Evolutionary conservation across 2,888 invertebrate species (phyloP).

Genomic region (Drosophila leonis): DNA sequence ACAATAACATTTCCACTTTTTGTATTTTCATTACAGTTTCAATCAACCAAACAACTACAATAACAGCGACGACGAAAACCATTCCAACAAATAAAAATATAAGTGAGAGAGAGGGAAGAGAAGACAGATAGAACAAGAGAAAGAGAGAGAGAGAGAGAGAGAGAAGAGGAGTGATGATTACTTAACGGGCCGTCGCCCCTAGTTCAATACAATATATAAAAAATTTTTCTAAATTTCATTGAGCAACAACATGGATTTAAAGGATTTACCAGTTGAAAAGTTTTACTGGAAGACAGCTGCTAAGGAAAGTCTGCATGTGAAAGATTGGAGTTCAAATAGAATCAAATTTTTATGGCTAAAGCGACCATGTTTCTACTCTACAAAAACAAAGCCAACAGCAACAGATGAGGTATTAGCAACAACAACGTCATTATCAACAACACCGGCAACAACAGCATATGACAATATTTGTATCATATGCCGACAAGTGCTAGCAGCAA

Average conservation of each 20-base stretch:
- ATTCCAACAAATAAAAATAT: conserved; percentile 48
- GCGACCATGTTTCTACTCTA: conserved; percentile 2
- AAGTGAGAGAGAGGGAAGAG: conserved; percentile 1
- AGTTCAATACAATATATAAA: conserved; percentile 10
- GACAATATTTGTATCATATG: conserved; percentile 63
- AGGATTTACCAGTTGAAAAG: not conserved
- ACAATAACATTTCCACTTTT: conserved; percentile 48
- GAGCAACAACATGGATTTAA: conserved; percentile 25
- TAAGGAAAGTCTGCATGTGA: not conserved
- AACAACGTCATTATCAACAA: conserved; percentile 10
- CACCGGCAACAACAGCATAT: conserved; percentile 16
- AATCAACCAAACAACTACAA: conserved; percentile 29
- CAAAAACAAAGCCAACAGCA: conserved; percentile 19
- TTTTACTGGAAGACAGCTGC: not conserved
- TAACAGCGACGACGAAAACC: conserved; percentile 31
- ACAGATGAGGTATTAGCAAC: conserved; percentile 36
- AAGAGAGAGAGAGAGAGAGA: conserved; percentile 7
- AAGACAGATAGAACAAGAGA: conserved; percentile 8
- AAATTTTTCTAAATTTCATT: conserved; percentile 12
- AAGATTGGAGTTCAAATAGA: not conserved
- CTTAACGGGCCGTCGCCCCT: conserved; percentile 51
- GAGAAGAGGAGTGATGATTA: conserved; percentile 52
- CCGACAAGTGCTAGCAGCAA: conserved; percentile 43
- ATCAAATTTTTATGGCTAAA: not conserved
- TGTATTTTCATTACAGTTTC: conserved; percentile 57